Evolutionary conservation across 2,888 invertebrate species (phyloP), one percentile per base, ranked within the genome.

Genomic region (Microctonus aethiopoides): DNA sequence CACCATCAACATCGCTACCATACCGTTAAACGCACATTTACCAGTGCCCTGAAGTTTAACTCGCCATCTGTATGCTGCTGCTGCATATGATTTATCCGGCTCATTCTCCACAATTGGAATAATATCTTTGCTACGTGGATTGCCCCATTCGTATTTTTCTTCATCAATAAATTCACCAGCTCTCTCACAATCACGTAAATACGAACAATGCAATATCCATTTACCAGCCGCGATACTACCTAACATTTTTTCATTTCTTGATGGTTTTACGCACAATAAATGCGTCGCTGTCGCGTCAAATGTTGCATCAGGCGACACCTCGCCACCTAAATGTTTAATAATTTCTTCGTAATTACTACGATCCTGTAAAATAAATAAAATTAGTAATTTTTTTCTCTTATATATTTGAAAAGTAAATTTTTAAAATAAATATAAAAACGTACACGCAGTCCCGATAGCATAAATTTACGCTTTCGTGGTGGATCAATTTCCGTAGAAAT

Each of bases 221-320:
- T 94, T 92, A 20, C 98, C 97, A 0, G 94, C 90, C 0, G 97
- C 96, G 72, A 98, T 91, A 70, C 93, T 92, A 0, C 94, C 92
- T 29, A 98, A 88, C 87, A 94, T 91, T 88, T 97, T 97, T 88
- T 97, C 97, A 82, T 95, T 96, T 70, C 96, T 90, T 9, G 90
- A 89, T 0, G 93, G 92, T 79, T 91, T 91, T 56, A 92, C 89
- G 76, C 94, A 93, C 34, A 97, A 87, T 24, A 97, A 87, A 83
- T 97, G 97, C 0, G 95, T 94, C 62, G 91, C 90, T 0, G 86
- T 85, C 0, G 89, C 86, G 81, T 95, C 92, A 80, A 90, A 93
- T 75, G 81, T 78, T 9, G 85, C 73, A 0, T 89, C 87, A 9
- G 90, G 89, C 10, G 90, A 89, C 10, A 94, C 89, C 16, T 86